Base-by-base conservation (phyloP, 2,113 vertebrate genomes). In the Alethe castanea region DNA sequence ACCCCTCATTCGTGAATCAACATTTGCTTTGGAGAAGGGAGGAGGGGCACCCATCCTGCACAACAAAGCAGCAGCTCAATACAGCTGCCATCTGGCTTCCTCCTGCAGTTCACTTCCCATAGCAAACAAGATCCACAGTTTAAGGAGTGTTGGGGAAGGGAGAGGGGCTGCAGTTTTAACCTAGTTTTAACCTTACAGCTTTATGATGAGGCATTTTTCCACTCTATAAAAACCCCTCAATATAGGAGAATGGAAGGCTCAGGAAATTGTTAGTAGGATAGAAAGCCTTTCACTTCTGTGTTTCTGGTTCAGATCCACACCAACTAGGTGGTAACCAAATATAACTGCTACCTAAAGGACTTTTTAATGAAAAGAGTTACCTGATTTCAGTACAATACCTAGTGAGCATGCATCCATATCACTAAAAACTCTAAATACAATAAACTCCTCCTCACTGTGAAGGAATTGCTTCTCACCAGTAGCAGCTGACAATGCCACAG, bases 71-170 rank as follows among this genome's bases (percentile, higher is more conserved):
- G 94, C 91, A 93, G 93, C 94, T 96, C 94, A 95, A 86, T 95
- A 88, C 92, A 96, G 93, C 93, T 95, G 93, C 96, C 95, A 95
- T 96, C 96, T 97, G 96, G 95, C 92, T 95, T 96, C 94, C 95
- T 96, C 88, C 93, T 94, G 95, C 92, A 95, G 79, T 83, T 96
- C 93, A 67, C 93, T 96, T 95, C 92, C 96, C 95, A 92, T 5
- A 90, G 95, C 96, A 97, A 94, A 97, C 90, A 93, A 93, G 94
- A 97, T 96, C 90, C 94, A 92, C 90, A 88, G 96, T 93, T 94
- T 93, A 92, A 90, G 88, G 93, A 97, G 96, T 96, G 96, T 88
- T 92, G 72, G 69, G 69, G 82, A 93, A 94, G 72, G 60, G 76
- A 96, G 64, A 94, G 17, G 65, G 92, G 83, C 65, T 95, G 94